Percentiles rank a stretch among this genome's conserved stretches.
These are phyloP conservation scores for Brachylomia viminalis DNA, from an alignment of 2,888 invertebrate genomes.

Conservation along the genomic window DNA sequence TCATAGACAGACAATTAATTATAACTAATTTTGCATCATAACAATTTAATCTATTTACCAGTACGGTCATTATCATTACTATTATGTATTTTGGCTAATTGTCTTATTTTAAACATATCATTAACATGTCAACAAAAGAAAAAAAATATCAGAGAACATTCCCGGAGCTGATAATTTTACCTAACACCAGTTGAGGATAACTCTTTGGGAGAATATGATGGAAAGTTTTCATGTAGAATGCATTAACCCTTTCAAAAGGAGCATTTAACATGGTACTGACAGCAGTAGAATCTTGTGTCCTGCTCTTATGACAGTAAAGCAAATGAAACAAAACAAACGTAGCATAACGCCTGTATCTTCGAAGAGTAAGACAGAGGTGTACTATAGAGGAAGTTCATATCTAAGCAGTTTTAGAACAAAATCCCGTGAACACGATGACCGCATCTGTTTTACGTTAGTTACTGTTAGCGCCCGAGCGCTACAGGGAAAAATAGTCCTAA, in stretches of 20 bases:
- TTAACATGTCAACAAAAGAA: background rate
- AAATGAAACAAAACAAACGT: no score
- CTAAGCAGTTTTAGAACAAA: no score
- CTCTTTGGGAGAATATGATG: background rate
- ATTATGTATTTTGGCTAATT: background rate
- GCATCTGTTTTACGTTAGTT: no score
- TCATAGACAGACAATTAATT: background rate
- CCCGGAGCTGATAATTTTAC: conserved; percentile 9
- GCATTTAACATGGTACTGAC: conserved; percentile 91
- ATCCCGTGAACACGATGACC: no score
- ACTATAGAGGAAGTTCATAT: no score
- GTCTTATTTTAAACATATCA: background rate
- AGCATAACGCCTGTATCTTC: no score
- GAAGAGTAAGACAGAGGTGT: no score
- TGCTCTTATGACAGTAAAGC: no score
- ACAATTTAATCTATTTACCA: background rate
- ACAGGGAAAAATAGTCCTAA: no score
- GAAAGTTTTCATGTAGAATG: no score
- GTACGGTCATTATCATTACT: conserved; percentile 1
- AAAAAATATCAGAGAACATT: background rate
- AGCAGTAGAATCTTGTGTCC: conserved; percentile 90
- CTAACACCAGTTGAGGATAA: background rate
- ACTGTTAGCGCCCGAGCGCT: no score
- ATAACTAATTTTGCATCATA: background rate
- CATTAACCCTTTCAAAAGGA: background rate